Base-by-base conservation (phyloP, 2,797 vertebrate species). In the Sparus aurata region DNA sequence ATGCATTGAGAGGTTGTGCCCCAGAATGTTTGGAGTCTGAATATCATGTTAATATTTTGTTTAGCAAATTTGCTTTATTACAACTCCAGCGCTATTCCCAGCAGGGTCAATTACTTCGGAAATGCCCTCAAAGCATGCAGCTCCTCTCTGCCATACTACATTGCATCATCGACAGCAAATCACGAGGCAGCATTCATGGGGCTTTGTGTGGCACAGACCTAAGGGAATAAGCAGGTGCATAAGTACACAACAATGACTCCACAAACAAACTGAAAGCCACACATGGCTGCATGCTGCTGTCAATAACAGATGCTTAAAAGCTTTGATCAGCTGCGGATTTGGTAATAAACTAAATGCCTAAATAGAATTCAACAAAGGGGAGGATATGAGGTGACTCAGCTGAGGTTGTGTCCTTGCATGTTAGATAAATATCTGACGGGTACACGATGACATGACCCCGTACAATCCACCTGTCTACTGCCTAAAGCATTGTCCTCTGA, bases 81-180 rank as follows among this genome's bases (percentile, higher is more conserved):
- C 68, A 72, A 82, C 71, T 79, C 58, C 11, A 22, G 66, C 55
- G 45, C 86, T 87, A 83, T 85, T 92, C 89, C 90, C 91, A 77
- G 85, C 82, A 74, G 87, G 88, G 89, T 94, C 89, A 92, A 92
- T 93, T 93, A 91, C 84, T 84, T 87, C 47, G 65, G 73, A 92
- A 91, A 91, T 88, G 79, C 89, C 85, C 86, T 79, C 50, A 65
- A 82, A 92, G 86, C 89, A 91, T 87, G 91, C 91, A 69, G 89
- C 91, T 85, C 68, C 76, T 78, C 76, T 78, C 89, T 84, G 87
- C 84, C 88, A 80, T 82, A 61, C 91, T 91, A 75, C 90, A 95
- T 94, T 95, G 91, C 94, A 93, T 95, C 95, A 95, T 92, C 93
- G 13, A 12, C 85, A 91, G 90, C 95, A 95, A 96, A 95, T 95